Base-by-base conservation (phyloP, 2,888 invertebrate species). In the Polymixis lichenea region DNA sequence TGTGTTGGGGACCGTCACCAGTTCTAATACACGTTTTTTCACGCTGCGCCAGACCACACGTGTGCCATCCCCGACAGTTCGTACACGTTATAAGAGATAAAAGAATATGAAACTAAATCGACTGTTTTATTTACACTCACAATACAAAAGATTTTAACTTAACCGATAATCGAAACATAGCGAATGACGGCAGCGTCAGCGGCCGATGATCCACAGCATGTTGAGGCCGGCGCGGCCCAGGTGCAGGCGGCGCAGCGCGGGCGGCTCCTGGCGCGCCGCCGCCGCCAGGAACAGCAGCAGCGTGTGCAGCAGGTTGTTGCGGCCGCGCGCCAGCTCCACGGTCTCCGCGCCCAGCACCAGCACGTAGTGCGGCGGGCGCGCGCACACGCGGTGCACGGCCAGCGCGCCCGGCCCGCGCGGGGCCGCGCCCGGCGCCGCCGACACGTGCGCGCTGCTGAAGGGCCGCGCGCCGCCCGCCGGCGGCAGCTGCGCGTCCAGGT, bases 291-390 rank as follows among this genome's bases (percentile, higher is more conserved):
- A 98, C 89, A 99, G 97, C 88, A 99, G 97, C 82, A 99, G 97
- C 70, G 98, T 98, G 93, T 99, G 98, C 92, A 99, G 98, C 90
- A 99, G 95, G 95, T 99, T 99, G 96, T 98, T 98, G 82, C 82
- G 82, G 69, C 82, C 82, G 80, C 83, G 83, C 55, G 70, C 53
- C 80, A 87, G 7, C 87, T 89, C 66, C 92, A 93, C 76, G 81
- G 77, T 89, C 65, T 79, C 82, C 2, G 68, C 68, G 83, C 79
- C 83, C 79, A 81, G 80, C 86, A 55, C 80, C 77, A 86, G 84
- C 82, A 74, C 84, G 76, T 78, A 82, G 78, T 88, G 87, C 86
- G 80, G 81, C 81, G 81, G 81, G 0, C 84, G 81, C 77, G 68
- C 72, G 49, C 28, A 65, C 90, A 88, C 53, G 71, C 78, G 86